Percentiles rank a stretch among this genome's conserved stretches.
These are phyloP conservation scores for Odocoileus virginianus DNA, from an alignment of 2,113 vertebrate genomes.

Conservation along the genomic window DNA sequence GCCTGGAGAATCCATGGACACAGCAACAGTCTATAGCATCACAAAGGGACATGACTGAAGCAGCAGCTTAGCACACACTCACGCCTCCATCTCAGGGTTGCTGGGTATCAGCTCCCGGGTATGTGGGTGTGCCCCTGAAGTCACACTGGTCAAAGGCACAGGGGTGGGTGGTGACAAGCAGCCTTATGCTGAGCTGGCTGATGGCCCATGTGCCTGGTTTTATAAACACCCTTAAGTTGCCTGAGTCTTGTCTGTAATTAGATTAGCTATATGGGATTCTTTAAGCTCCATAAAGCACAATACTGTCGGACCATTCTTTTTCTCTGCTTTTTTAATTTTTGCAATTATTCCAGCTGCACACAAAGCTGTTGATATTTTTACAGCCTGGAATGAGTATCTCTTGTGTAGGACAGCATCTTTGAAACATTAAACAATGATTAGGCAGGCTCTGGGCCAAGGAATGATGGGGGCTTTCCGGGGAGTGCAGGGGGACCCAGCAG, in stretches of 20 bases:
- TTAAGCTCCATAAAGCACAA: slow-evolving; percentile 72
- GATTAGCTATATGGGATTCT: slow-evolving; percentile 52
- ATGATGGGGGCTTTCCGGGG: slow-evolving; percentile 41
- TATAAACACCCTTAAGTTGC: slow-evolving; percentile 66
- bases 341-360: slow-evolving; percentile 71
- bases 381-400: slow-evolving; percentile 66
- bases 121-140: neutral
- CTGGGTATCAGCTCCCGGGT: neutral
- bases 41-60: neutral
- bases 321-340: slow-evolving; percentile 48
- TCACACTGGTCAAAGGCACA: neutral
- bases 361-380: slow-evolving; percentile 73
- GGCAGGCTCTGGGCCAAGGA: slow-evolving; percentile 74
- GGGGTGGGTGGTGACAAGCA: neutral
- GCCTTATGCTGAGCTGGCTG: neutral
- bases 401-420: slow-evolving; percentile 71
- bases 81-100: rapidly evolving
- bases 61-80: neutral
- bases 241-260: slow-evolving; percentile 58
- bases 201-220: slow-evolving; percentile 20
- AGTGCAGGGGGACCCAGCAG: slow-evolving; percentile 55
- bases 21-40: neutral
- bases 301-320: slow-evolving; percentile 53
- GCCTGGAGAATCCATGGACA: neutral
- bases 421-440: slow-evolving; percentile 81